phyloP scores from a whole-genome alignment of 2,113 vertebrate genomes.

The Triplophysa dalaica region DNA sequence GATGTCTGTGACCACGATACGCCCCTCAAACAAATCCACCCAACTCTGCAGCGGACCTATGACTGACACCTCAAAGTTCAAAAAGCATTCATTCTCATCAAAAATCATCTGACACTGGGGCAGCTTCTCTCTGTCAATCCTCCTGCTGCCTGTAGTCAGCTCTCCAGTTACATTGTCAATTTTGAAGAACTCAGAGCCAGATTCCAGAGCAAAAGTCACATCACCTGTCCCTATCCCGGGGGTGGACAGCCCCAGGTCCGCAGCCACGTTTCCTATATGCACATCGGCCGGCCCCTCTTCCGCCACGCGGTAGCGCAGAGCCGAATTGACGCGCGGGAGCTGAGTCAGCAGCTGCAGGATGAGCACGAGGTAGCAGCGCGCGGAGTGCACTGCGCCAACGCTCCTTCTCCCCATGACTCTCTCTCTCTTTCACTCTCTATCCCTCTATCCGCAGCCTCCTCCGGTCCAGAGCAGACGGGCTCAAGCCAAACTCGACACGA shows the following conservation, averaged over 20 bases:
- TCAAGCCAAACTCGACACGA: slow-evolving; percentile 47
- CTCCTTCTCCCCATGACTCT: slow-evolving; percentile 71
- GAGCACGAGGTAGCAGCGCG: slow-evolving; percentile 75
- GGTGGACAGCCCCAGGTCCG: slow-evolving; percentile 79
- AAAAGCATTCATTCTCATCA: slow-evolving; percentile 95
- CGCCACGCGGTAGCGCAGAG: slow-evolving; percentile 89
- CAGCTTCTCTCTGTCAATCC: slow-evolving; percentile 95
- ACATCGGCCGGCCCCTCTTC: slow-evolving; percentile 93
- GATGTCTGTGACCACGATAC: slow-evolving; percentile 92
- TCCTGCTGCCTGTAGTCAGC: slow-evolving; percentile 87
- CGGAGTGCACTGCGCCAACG: slow-evolving; percentile 75
- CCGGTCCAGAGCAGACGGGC: slow-evolving; percentile 57
- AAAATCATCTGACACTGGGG: slow-evolving; percentile 98
- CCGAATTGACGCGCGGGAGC: slow-evolving; percentile 83
- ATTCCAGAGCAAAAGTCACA: slow-evolving; percentile 95
- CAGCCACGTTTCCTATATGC: slow-evolving; percentile 92
- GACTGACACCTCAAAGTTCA: slow-evolving; percentile 97
- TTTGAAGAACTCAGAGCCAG: slow-evolving; percentile 93
- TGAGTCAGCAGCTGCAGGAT: slow-evolving; percentile 84
- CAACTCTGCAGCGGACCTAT: slow-evolving; percentile 96
- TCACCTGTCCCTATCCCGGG: slow-evolving; percentile 84
- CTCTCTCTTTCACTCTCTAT: slow-evolving; percentile 16
- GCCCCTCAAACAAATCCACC: slow-evolving; percentile 95
- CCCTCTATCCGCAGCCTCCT: slow-evolving; percentile 53
- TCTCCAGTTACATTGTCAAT: slow-evolving; percentile 97